These are phyloP conservation scores for Macaria notata DNA, from an alignment of 2,888 invertebrate genomes.

Conservation along the genomic window DNA sequence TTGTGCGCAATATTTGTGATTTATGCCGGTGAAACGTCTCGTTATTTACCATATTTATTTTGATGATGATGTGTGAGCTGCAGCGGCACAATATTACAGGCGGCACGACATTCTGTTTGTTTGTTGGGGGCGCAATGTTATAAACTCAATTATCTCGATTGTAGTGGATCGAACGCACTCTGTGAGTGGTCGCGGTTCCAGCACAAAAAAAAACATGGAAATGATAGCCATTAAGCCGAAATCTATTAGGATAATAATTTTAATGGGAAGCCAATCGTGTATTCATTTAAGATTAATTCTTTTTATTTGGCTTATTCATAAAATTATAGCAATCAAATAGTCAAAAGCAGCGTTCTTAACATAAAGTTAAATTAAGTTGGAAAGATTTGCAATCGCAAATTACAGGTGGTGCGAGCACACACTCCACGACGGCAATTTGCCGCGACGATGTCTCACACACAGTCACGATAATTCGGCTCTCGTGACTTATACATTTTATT, in stretches of 20 bases:
- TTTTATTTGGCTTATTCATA: conserved; percentile 21
- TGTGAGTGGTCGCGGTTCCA: not conserved
- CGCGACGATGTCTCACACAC: conserved; percentile 42
- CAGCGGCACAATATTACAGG: conserved; percentile 5
- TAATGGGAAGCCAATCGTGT: conserved; percentile 18
- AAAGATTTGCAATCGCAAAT: conserved; percentile 26
- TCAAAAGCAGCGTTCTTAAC: conserved; percentile 11
- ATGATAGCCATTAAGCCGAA: conserved; percentile 21
- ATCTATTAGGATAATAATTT: conserved; percentile 16
- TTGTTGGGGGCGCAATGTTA: not conserved
- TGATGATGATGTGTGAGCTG: conserved; percentile 8
- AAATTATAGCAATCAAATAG: conserved; percentile 25
- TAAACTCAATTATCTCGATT: conserved; percentile 15
- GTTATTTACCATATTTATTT: conserved; percentile 14
- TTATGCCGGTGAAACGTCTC: conserved; percentile 19
- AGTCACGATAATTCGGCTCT: conserved; percentile 56
- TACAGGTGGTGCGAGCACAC: conserved; percentile 40
- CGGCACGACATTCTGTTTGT: not conserved
- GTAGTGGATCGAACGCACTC: conserved; percentile 2
- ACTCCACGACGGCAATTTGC: conserved; percentile 38
- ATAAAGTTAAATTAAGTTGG: conserved; percentile 15
- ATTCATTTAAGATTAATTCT: conserved; percentile 19
- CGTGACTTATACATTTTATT: conserved; percentile 73
- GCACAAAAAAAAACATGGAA: conserved; percentile 4
- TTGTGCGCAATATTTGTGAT: conserved; percentile 20